phyloP scores from a whole-genome alignment of 2,888 invertebrate species.

The Toxonevra muliebris region DNA sequence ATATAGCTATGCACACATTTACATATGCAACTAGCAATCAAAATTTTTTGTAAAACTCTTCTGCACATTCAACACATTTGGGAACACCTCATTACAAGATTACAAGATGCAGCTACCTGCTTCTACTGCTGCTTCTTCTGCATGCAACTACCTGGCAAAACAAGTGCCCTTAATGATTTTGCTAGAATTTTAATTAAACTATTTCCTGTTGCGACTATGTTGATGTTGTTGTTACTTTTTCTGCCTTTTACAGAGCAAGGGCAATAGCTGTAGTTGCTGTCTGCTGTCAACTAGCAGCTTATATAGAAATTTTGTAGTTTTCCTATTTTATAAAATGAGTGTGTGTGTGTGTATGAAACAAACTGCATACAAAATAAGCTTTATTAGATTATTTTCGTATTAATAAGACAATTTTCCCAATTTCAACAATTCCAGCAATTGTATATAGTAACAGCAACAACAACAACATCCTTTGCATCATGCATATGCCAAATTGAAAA shows the following conservation, averaged over 20 bases:
- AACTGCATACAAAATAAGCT: constrained; percentile 37
- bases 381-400: constrained; percentile 44
- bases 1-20: no score
- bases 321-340: background rate
- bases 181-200: constrained; percentile 52
- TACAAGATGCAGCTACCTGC: constrained; percentile 35
- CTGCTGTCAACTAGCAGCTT: constrained; percentile 10
- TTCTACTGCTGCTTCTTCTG: constrained; percentile 45
- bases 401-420: constrained; percentile 24
- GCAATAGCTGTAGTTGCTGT: constrained; percentile 8
- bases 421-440: constrained; percentile 2
- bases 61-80: background rate
- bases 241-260: background rate
- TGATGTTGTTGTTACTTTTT: no score
- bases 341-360: constrained; percentile 20
- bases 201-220: constrained; percentile 41
- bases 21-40: no score
- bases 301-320: constrained; percentile 21
- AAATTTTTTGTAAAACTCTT: no score
- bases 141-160: constrained; percentile 34
- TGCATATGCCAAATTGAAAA: no score
- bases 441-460: background rate
- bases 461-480: no score
- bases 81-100: constrained; percentile 47
- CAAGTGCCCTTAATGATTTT: constrained; percentile 53